Evolutionary conservation across 2,113 vertebrate species (phyloP), one percentile per base, ranked within the genome.

Genomic region (Ammodytes dubius): DNA sequence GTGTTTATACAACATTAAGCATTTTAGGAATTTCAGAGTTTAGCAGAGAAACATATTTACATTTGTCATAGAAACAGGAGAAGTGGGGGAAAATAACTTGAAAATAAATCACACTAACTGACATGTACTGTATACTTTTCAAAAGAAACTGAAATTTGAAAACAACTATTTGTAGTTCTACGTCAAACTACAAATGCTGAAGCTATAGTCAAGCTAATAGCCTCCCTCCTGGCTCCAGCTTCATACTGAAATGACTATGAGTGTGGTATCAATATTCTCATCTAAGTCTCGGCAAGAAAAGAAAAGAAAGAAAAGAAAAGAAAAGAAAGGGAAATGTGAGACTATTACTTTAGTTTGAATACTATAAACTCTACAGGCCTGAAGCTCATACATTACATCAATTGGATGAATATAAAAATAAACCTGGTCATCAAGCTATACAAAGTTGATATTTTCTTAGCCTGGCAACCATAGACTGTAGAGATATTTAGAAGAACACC

Each of bases 381-480:
- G 45, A 43, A 71, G n/a, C n/a, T 72, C 45, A 40, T 60, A 58
- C 14, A 8, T 49, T 45, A 58, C 17, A 57, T 56, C 43, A 61
- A 58, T 6, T 50, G 19, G 8, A 69, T 59, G 75, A 74, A 75
- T 27, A 71, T 39, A 70, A 81, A 84, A 83, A 49, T 59, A 27
- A 27, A 70, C 77, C 57, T 53, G 5, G 63, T 79, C 84, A 86
- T 89, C 71, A 86, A 53, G 53, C 69, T 60, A 47, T n/a, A 19
- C 50, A 71, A 67, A 67, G 63, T 54, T 72, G 53, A 85, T 59
- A 77, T 63, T 73, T 76, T 13, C 86, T 87, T 85, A 0, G 58
- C 82, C 77, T 81, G 84, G 88, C 79, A 85, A 80, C 75, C 27
- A 27, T 27, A 27, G 27, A 27, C 27, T 27, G 27, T 27, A 86